A percentile compares a stretch with the other conserved stretches of the same genome.
Conservation (phyloP, 2,113 vertebrate species). For the Heterotilapia buettikoferi region DNA sequence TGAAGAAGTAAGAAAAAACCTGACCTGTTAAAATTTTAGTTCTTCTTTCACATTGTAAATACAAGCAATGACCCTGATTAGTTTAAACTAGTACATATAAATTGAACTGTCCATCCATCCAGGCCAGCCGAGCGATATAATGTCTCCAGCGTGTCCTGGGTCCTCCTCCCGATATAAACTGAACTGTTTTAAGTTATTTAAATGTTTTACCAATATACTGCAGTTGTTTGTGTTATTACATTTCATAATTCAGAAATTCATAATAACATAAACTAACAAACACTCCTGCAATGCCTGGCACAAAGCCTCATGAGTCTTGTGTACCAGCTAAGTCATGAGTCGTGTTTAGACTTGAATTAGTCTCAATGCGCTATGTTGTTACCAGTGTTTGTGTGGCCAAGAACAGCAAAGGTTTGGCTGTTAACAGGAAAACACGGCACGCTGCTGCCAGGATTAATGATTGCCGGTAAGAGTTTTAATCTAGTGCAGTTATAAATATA, state of each 20-base stretch:
- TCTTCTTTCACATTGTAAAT: not conserved
- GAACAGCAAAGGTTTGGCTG: not conserved
- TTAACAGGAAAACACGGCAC: not conserved
- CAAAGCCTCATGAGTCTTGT: not conserved
- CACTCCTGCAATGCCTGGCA: not conserved
- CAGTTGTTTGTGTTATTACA: not conserved
- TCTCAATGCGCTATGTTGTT: not conserved
- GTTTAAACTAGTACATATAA: not conserved
- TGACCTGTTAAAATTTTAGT: not conserved
- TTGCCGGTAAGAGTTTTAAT: not conserved
- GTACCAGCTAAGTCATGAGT: accelerated
- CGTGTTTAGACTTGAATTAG: not conserved
- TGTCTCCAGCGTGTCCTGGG: not conserved
- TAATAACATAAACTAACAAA: not conserved
- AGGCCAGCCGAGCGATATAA: not conserved
- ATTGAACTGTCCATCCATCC: not conserved
- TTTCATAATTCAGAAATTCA: not conserved
- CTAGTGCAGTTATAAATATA: not conserved
- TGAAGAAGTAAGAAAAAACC: not conserved
- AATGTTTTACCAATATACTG: not conserved
- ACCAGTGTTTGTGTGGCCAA: not conserved
- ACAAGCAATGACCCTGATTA: not conserved
- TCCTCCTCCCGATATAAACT: not conserved
- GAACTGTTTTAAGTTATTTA: not conserved
- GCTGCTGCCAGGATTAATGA: not conserved